phyloP scores from a whole-genome alignment of 2,888 invertebrate species.

The Tridacna crocea region DNA sequence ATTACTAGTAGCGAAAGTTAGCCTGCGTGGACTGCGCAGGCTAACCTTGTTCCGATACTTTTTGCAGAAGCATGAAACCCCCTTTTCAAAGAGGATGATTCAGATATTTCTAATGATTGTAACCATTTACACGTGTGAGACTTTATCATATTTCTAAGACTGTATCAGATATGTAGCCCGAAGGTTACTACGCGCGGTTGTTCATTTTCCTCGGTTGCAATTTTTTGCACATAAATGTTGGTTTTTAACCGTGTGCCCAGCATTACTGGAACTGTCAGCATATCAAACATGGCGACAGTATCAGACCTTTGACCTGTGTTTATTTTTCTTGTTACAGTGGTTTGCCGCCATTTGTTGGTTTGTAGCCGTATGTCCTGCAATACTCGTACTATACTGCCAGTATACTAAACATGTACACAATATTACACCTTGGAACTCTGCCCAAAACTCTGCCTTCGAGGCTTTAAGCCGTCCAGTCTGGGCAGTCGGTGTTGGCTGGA shows the following conservation, averaged over 20 bases:
- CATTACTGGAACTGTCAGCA: no score
- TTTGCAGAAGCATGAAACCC: neutral
- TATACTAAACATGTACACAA: conserved; percentile 77
- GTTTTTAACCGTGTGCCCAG: no score
- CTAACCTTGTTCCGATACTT: neutral
- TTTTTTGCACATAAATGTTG: no score
- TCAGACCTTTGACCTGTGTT: neutral
- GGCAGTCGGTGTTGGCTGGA: conserved; percentile 86
- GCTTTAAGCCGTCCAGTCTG: conserved; percentile 85
- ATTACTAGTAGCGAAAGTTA: no score
- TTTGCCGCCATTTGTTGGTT: conserved; percentile 77
- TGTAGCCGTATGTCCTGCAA: conserved; percentile 67
- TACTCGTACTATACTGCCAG: conserved; percentile 80
- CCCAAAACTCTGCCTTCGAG: conserved; percentile 83
- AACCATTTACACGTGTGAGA: no score
- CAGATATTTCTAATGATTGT: no score
- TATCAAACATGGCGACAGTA: no score
- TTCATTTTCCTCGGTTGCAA: no score
- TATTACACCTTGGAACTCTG: conserved; percentile 69
- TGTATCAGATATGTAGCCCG: no score
- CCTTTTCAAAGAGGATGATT: no score
- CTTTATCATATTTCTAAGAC: no score
- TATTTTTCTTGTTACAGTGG: conserved; percentile 62
- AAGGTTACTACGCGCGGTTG: no score
- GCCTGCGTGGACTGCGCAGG: neutral